Percentiles rank a stretch among this genome's conserved stretches.
phyloP scores from a whole-genome alignment of 2,113 vertebrate genomes.

The Limanda limanda region DNA sequence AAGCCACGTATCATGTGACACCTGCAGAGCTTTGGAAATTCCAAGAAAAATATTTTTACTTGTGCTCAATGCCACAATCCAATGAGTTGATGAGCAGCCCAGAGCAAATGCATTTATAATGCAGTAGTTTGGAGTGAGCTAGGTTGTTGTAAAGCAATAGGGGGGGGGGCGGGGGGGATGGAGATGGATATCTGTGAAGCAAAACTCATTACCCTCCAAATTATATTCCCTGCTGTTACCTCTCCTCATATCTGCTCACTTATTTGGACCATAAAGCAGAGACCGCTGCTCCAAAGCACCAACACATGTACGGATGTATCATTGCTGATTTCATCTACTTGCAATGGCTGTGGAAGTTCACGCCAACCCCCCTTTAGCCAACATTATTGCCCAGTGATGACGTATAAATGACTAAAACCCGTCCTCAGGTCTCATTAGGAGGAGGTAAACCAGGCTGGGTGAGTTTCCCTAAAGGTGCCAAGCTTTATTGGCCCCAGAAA shows the following conservation, averaged over 20 bases:
- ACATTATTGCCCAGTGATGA: neutral
- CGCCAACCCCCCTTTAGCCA: neutral
- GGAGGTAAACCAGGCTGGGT: conserved; percentile 2
- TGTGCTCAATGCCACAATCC: conserved; percentile 11
- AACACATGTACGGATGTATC: neutral
- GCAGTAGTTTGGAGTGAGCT: neutral
- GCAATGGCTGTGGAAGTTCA: neutral
- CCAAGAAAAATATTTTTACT: neutral
- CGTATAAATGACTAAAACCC: conserved; percentile 9
- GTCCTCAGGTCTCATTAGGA: conserved; percentile 2
- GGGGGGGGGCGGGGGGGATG: neutral
- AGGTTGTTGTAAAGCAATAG: neutral
- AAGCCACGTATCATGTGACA: conserved; percentile 5
- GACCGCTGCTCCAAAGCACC: neutral
- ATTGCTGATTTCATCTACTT: neutral
- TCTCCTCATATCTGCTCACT: neutral
- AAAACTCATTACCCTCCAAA: neutral
- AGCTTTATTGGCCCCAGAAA: conserved; percentile 41
- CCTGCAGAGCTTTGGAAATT: conserved; percentile 12
- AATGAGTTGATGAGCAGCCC: neutral
- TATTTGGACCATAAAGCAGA: neutral
- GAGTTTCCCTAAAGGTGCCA: conserved; percentile 4
- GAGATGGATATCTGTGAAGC: neutral
- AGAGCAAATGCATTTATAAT: neutral
- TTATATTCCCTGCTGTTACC: neutral